Evolutionary conservation across 2,888 invertebrate species (phyloP).

Genomic region (Ptilodon capucinus): DNA sequence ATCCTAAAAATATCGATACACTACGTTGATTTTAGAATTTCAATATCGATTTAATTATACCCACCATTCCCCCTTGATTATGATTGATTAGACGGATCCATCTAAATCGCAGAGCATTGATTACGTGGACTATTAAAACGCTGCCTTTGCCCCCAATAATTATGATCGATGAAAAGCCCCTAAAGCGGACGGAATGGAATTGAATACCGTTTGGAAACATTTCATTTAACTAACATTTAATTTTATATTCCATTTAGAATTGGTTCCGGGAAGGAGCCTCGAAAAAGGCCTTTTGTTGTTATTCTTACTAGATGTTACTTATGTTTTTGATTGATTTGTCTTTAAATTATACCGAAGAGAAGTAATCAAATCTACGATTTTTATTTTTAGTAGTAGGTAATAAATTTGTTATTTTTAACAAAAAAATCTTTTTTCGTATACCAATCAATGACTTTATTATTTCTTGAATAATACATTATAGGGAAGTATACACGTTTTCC

Average conservation of each 20-base stretch:
- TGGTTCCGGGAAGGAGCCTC: neutral
- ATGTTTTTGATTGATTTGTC: neutral
- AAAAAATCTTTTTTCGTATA: too few species aligned
- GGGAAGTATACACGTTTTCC: too few species aligned
- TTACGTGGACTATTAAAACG: constrained; percentile 27
- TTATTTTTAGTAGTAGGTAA: neutral
- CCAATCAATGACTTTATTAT: too few species aligned
- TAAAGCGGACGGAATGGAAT: constrained; percentile 21
- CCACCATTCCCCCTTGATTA: constrained; percentile 1
- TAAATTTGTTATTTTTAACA: too few species aligned
- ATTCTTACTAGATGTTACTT: neutral
- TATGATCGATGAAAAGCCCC: constrained; percentile 33
- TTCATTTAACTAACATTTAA: constrained; percentile 17
- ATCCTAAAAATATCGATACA: too few species aligned
- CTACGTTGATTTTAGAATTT: too few species aligned
- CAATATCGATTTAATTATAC: too few species aligned
- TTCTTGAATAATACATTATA: too few species aligned
- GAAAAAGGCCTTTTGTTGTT: constrained; percentile 9
- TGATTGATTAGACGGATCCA: constrained; percentile 26
- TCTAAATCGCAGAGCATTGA: constrained; percentile 27
- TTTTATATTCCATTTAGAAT: constrained; percentile 17
- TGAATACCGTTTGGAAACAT: constrained; percentile 27
- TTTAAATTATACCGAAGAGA: neutral
- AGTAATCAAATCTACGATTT: neutral
- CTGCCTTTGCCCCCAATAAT: constrained; percentile 24